Base-by-base conservation (phyloP, 2,797 vertebrate species). In the Sparus aurata region DNA sequence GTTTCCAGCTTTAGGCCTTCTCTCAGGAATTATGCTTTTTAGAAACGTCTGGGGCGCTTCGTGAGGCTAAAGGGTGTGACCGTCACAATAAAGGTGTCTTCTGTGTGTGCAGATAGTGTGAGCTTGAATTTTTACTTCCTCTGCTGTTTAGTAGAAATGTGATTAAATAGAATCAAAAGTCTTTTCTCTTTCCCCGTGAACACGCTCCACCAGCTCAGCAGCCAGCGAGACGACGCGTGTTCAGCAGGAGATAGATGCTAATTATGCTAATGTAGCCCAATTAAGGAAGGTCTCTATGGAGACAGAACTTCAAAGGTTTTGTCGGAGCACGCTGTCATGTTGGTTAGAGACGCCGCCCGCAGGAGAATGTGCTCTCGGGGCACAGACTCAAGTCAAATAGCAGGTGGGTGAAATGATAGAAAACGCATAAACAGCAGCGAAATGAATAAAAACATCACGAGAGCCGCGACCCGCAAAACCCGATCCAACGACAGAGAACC, bases 221-320 rank as follows among this genome's bases (percentile, higher is more conserved):
- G 25, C 2, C 5, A 74, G 49, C 7, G 63, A 84, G 54, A 69
- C 73, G 30, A 25, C 60, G 77, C 58, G 67, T 52, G 62, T 82
- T 87, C 66, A 75, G 66, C 75, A 46, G 73, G 57, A 88, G 75
- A 90, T 78, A 69, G 58, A 87, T 75, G 83, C 83, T 88, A 90
- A 91, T 91, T 88, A 90, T 90, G 87, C 73, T 90, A 91, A 92
- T 93, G 74, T n/a, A 64, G 66, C 72, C 73, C 77, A 92, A 87
- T 91, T 85, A 93, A 84, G 53, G 49, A 1, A 47, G 27, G 84
- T 91, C 89, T 91, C 92, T 67, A 86, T 90, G 89, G 91, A 91
- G 88, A 92, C 83, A 30, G 25, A 79, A 85, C 84, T 87, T 93
- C 87, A 91, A 91, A 91, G 78, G 73, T 80, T 83, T 77, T 47